phyloP scores from a whole-genome alignment of 1,140 invertebrate species.

The Papilio xuthus region DNA sequence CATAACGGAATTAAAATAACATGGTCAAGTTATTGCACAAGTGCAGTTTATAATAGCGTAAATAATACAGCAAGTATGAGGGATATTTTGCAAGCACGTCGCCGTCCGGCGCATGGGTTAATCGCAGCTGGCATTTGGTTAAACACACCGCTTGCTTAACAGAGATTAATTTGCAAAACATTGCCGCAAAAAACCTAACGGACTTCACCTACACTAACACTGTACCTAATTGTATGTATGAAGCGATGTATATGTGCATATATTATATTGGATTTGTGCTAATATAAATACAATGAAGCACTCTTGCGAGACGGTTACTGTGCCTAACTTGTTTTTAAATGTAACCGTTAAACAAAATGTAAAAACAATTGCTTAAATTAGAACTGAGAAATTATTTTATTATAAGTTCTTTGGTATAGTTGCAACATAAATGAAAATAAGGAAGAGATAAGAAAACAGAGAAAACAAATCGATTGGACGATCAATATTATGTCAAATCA shows the following conservation, averaged over 20 bases:
- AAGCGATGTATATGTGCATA: constrained; percentile 42
- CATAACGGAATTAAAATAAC: background rate
- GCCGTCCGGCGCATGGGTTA: constrained; percentile 5
- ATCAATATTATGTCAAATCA: background rate
- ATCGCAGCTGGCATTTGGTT: constrained; percentile 20
- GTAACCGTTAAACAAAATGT: constrained; percentile 49
- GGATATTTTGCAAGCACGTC: constrained; percentile 1
- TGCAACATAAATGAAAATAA: too few relatives aligned
- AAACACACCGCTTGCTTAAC: constrained; percentile 30
- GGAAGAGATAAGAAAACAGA: background rate
- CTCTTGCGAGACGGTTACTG: constrained; percentile 48
- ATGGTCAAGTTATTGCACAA: background rate
- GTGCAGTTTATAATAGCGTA: background rate
- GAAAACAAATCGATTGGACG: too few relatives aligned
- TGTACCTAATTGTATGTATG: constrained; percentile 42
- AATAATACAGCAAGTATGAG: background rate
- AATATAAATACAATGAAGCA: constrained; percentile 68
- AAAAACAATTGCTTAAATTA: constrained; percentile 18
- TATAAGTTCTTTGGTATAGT: too few relatives aligned
- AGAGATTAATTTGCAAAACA: constrained; percentile 24
- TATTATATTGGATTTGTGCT: constrained; percentile 55
- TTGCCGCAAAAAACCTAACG: constrained; percentile 41
- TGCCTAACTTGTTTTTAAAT: constrained; percentile 49
- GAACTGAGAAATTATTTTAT: background rate
- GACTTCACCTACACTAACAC: constrained; percentile 46